phyloP scores from a whole-genome alignment of 1,140 invertebrate species.

The Triops longicaudatus region DNA sequence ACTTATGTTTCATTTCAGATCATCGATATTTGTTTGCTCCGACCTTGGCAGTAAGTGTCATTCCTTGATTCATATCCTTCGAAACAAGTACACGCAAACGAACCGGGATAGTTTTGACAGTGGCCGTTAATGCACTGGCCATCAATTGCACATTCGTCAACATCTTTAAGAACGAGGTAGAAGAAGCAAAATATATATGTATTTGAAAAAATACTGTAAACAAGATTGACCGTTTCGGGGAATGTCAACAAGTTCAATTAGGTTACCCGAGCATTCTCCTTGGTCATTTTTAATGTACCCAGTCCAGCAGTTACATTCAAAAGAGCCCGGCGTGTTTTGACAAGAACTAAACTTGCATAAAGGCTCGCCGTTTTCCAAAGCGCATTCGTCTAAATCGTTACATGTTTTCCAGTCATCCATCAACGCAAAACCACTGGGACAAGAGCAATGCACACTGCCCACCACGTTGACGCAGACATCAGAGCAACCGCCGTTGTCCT shows the following conservation, averaged over 20 bases:
- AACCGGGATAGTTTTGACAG: slow-evolving; percentile 45
- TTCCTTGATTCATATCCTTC: slow-evolving; percentile 35
- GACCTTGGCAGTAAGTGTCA: slow-evolving; percentile 41
- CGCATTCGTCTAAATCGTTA: slow-evolving; percentile 46
- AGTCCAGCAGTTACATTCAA: slow-evolving; percentile 18
- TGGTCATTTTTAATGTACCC: slow-evolving; percentile 55
- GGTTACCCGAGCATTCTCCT: slow-evolving; percentile 53
- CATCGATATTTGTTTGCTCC: slow-evolving; percentile 39
- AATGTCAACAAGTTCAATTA: neutral
- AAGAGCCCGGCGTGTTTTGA: slow-evolving; percentile 54
- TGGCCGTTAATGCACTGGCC: slow-evolving; percentile 40
- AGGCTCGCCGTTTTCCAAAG: slow-evolving; percentile 41
- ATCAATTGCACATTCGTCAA: slow-evolving; percentile 54
- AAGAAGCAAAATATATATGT: neutral
- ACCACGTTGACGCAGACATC: slow-evolving; percentile 72
- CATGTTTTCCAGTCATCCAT: slow-evolving; percentile 46
- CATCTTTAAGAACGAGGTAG: slow-evolving; percentile 43
- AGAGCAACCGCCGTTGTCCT: slow-evolving; percentile 61
- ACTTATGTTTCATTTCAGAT: slow-evolving; percentile 18
- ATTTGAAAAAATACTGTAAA: neutral
- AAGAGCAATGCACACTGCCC: slow-evolving; percentile 49
- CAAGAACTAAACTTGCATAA: slow-evolving; percentile 51
- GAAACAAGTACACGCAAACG: slow-evolving; percentile 48
- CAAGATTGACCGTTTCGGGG: neutral
- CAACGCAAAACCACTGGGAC: slow-evolving; percentile 39